phyloP scores from a whole-genome alignment of 2,888 invertebrate genomes.

The Sylvicola cinctus region DNA sequence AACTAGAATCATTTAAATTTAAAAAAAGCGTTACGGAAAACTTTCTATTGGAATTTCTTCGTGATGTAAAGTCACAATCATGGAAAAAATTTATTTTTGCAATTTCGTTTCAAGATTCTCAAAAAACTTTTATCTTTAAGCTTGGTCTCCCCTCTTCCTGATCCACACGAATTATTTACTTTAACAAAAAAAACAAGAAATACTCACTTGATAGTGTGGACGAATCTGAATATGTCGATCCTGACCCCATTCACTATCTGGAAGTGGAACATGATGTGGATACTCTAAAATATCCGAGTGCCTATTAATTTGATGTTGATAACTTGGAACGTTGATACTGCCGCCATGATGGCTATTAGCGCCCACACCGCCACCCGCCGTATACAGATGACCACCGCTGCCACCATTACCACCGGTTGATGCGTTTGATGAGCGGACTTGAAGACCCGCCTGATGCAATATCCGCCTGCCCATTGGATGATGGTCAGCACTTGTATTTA shows the following conservation, averaged over 20 bases:
- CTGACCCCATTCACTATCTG: slow-evolving; percentile 42
- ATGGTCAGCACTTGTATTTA: slow-evolving; percentile 27
- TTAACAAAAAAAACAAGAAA: not conserved
- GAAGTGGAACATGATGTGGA: slow-evolving; percentile 42
- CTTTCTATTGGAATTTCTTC: too few relatives aligned
- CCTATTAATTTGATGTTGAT: slow-evolving; percentile 6
- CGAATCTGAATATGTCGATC: slow-evolving; percentile 36
- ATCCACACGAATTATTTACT: too few relatives aligned
- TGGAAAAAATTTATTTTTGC: too few relatives aligned
- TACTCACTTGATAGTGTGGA: slow-evolving; percentile 37
- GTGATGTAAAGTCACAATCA: too few relatives aligned
- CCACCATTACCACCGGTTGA: slow-evolving; percentile 4
- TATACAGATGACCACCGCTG: slow-evolving; percentile 2
- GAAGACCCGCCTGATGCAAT: not conserved
- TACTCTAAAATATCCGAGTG: slow-evolving; percentile 18
- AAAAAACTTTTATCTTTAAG: too few relatives aligned
- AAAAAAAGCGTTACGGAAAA: too few relatives aligned
- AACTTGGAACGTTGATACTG: slow-evolving; percentile 4
- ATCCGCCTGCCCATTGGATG: slow-evolving; percentile 14
- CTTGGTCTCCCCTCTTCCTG: too few relatives aligned
- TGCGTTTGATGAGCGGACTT: not conserved
- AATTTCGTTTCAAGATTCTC: too few relatives aligned
- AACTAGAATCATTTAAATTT: too few relatives aligned
- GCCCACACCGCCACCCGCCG: too few relatives aligned
- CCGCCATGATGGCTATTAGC: too few relatives aligned